phyloP scores from a whole-genome alignment of 2,888 invertebrate species.

The Synanthedon vespiformis region DNA sequence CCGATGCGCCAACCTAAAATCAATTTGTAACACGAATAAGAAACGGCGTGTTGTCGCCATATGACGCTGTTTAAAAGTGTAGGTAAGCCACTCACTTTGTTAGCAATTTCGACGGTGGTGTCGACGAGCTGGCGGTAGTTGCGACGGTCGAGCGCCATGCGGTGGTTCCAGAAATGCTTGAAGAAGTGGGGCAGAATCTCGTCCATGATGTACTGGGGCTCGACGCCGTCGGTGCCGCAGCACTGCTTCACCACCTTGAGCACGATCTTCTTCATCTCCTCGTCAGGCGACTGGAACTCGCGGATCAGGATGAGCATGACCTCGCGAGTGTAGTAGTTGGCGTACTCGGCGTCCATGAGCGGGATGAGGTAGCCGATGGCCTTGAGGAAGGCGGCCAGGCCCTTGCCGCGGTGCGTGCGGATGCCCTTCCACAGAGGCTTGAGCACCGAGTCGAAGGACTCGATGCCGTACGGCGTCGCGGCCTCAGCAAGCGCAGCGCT shows the following conservation, averaged over 20 bases:
- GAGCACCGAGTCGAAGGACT: constrained; percentile 98
- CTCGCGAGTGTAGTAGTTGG: constrained; percentile 99
- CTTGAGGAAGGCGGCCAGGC: constrained; percentile 98
- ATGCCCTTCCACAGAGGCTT: constrained; percentile 99
- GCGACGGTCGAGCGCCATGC: constrained; percentile 98
- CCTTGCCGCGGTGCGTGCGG: constrained; percentile 89
- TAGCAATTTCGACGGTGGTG: constrained; percentile 99
- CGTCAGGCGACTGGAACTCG: constrained; percentile 99
- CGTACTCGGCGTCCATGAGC: constrained; percentile 99
- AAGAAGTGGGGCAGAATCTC: constrained; percentile 99
- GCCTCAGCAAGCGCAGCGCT: constrained; percentile 99
- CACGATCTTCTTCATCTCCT: constrained; percentile 99
- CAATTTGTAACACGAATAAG: too few species aligned
- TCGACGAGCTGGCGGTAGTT: constrained; percentile 99
- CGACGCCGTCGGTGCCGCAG: constrained; percentile 99
- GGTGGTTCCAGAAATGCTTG: constrained; percentile 99
- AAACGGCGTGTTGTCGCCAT: too few species aligned
- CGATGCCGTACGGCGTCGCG: constrained; percentile 99
- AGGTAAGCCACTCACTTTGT: constrained; percentile 72
- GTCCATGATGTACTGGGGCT: constrained; percentile 98
- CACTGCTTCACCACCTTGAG: constrained; percentile 99
- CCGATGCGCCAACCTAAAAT: constrained; percentile 91
- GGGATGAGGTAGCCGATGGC: constrained; percentile 99
- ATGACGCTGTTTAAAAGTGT: neutral
- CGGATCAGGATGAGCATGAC: constrained; percentile 97